These are phyloP conservation scores for Myotis daubentonii DNA, from an alignment of 2,797 vertebrate genomes.

Conservation along the genomic window DNA sequence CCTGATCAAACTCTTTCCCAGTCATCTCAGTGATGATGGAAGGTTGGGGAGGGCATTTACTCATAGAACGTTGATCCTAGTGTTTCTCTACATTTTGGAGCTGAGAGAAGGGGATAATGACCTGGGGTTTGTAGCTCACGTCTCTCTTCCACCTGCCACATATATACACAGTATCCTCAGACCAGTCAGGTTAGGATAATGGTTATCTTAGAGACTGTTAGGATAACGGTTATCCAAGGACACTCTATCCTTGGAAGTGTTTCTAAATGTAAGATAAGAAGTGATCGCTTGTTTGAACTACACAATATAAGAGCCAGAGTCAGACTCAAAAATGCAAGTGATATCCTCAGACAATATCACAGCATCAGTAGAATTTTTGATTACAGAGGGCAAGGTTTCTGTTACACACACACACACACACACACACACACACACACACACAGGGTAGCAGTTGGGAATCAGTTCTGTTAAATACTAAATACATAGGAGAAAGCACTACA, in stretches of 20 bases:
- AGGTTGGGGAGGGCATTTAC: neutral
- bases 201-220: neutral
- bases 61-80: neutral
- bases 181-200: neutral
- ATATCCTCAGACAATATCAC: neutral
- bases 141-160: neutral
- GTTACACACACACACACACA: neutral
- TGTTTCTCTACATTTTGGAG: neutral
- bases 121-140: neutral
- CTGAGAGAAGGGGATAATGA: neutral
- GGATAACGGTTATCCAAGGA: neutral
- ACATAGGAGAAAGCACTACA: neutral
- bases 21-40: neutral
- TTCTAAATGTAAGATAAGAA: slow-evolving; percentile 25
- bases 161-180: neutral
- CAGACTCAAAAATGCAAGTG: neutral
- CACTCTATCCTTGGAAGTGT: neutral
- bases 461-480: slow-evolving; percentile 6
- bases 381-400: neutral
- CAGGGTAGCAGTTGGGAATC: neutral
- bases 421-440: neutral
- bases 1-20: neutral
- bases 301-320: neutral
- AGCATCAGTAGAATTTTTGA: neutral
- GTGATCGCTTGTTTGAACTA: neutral